Evolutionary conservation across 2,113 vertebrate genomes (phyloP), one percentile per base, ranked within the genome.

Genomic region (Solea senegalensis): DNA sequence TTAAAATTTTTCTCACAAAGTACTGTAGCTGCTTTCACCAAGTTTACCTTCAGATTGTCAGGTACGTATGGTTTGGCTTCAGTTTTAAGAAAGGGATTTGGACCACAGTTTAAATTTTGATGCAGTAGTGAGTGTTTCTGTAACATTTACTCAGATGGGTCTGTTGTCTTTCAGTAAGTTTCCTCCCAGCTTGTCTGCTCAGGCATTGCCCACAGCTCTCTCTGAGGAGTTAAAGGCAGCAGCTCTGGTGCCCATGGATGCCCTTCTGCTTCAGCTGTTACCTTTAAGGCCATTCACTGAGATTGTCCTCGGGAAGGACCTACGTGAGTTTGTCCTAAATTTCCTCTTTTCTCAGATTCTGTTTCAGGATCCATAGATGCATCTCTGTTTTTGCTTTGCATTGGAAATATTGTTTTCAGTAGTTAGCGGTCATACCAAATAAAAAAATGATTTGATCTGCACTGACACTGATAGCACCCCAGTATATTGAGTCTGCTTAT

Each of bases 1-100:
- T 98, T 76, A 93, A 94, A 79, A 86, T 86, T 71, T 97, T 95
- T 70, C 86, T 98, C 58, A 88, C 92, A 28, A 94, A 94, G 61
- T 94, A 81, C 4, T 97, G 95, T 64, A 68, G 62, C 76, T 65
- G 54, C 41, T 90, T 97, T 72, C 94, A 98, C 83, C 93, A 94
- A 41, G 90, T 97, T 44, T 97, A 96, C 88, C 96, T 99, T 77
- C 95, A 96, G 85, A 88, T 97, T 62, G 52, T 95, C 80, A 96
- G 96, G 98, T 98, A 92, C 79, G 21, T 46, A 26, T 12, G 55
- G 14, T 15, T 72, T 39, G 6, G 3, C 2, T 72, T 44, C 46
- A 3, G 7, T 5, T 49, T 70, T 7, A 48, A 34, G 40, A 55
- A 65, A n/a, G 52, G 60, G 14, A 55, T 58, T 44, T 1, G 53